Evolutionary conservation across 2,113 vertebrate genomes (phyloP).

Genomic region (Anser brachyrhynchus): DNA sequence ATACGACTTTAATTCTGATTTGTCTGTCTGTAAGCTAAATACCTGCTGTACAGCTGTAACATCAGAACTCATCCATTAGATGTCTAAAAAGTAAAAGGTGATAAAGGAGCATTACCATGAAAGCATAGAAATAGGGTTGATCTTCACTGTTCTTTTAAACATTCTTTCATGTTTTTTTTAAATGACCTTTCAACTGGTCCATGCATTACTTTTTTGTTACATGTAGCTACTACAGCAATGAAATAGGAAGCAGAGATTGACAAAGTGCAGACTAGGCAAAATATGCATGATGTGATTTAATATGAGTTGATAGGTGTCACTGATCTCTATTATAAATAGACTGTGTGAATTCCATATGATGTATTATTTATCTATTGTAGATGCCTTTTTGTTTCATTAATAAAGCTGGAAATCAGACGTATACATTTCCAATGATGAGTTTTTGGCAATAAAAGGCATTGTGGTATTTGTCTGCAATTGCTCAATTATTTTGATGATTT

Average conservation of each 20-base stretch:
- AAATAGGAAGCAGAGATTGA: conserved; percentile 72
- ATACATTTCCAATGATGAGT: conserved; percentile 53
- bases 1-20: not conserved
- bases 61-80: not conserved
- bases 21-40: not conserved
- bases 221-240: conserved; percentile 9
- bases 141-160: not conserved
- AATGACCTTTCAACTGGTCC: not conserved
- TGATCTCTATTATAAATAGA: conserved; percentile 74
- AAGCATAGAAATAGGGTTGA: not conserved
- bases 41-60: not conserved
- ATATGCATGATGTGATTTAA: conserved; percentile 73
- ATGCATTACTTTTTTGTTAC: not conserved
- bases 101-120: not conserved
- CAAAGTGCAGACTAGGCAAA: conserved; percentile 71
- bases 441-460: conserved; percentile 62
- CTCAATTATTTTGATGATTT: conserved; percentile 75
- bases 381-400: conserved; percentile 80
- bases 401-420: conserved; percentile 71
- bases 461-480: conserved; percentile 67
- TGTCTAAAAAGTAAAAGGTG: not conserved
- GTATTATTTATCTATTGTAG: conserved; percentile 79
- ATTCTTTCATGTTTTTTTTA: not conserved
- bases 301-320: conserved; percentile 77
- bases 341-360: conserved; percentile 71